Percentiles rank a stretch among this genome's conserved stretches.
Evolutionary conservation across 2,113 vertebrate genomes (phyloP).

Genomic region (Sylvicapra grimmia): DNA sequence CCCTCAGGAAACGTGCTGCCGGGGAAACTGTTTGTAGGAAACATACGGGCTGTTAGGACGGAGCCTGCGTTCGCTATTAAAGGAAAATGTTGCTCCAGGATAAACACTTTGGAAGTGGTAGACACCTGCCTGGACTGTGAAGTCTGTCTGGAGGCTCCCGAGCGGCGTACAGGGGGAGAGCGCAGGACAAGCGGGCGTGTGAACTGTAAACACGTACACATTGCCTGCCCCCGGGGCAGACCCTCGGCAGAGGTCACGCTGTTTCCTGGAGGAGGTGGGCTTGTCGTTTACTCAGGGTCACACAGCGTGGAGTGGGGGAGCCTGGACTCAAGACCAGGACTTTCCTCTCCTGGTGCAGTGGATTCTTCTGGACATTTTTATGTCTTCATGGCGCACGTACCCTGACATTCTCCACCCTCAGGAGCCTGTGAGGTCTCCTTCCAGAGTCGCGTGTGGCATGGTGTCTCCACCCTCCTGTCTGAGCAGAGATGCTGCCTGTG

Average conservation of each 20-base stretch:
- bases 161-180: background rate
- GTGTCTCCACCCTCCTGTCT: background rate
- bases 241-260: background rate
- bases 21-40: background rate
- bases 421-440: background rate
- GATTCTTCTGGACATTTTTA: background rate
- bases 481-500: fast-evolving
- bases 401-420: background rate
- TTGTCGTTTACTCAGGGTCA: background rate
- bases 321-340: background rate
- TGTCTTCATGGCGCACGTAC: background rate
- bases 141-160: background rate
- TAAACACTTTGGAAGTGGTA: background rate
- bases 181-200: background rate
- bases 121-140: background rate
- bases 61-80: background rate
- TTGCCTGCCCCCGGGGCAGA: fast-evolving
- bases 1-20: background rate
- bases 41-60: background rate
- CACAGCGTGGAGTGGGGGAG: fast-evolving
- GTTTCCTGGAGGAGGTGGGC: background rate
- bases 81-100: background rate
- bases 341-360: background rate
- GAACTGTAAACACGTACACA: fast-evolving
- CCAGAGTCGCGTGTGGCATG: background rate